A percentile compares a stretch with the other conserved stretches of the same genome.
These are phyloP conservation scores for Onchidella celtica DNA, from an alignment of 2,888 invertebrate genomes.

Conservation along the genomic window DNA sequence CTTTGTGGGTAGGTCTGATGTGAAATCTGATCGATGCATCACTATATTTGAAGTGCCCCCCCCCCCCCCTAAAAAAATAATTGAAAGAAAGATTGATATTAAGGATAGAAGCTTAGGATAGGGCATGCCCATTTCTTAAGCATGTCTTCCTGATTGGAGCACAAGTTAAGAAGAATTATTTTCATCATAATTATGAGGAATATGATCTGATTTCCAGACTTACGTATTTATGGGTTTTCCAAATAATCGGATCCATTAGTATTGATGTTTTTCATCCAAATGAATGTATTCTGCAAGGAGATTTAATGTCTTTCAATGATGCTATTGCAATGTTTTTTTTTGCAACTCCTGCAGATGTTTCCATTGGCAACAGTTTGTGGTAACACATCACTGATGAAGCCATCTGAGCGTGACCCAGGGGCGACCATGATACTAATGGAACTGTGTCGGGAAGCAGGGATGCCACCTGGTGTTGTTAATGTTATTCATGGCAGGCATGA, in stretches of 20 bases:
- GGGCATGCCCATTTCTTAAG: not conserved
- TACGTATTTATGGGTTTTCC: no score
- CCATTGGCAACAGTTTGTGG: slow-evolving; percentile 89
- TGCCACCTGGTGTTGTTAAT: slow-evolving; percentile 97
- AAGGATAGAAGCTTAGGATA: not conserved
- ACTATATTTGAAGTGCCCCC: no score
- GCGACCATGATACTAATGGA: slow-evolving; percentile 97
- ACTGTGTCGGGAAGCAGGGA: slow-evolving; percentile 94
- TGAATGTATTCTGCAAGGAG: no score
- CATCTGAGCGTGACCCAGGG: slow-evolving; percentile 98
- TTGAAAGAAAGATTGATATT: not conserved
- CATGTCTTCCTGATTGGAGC: not conserved
- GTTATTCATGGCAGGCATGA: slow-evolving; percentile 97
- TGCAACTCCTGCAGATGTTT: slow-evolving; percentile 83
- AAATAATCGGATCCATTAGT: no score
- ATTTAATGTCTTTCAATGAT: no score
- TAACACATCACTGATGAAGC: slow-evolving; percentile 96
- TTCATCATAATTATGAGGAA: no score
- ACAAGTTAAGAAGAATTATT: not conserved
- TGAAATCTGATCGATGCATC: no score
- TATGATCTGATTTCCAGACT: no score
- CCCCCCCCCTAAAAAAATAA: not conserved
- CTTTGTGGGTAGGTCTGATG: slow-evolving; percentile 88
- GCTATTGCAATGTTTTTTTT: no score
- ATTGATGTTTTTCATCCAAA: no score